phyloP scores from a whole-genome alignment of 2,113 vertebrate species.

The Solenodon paradoxus region DNA sequence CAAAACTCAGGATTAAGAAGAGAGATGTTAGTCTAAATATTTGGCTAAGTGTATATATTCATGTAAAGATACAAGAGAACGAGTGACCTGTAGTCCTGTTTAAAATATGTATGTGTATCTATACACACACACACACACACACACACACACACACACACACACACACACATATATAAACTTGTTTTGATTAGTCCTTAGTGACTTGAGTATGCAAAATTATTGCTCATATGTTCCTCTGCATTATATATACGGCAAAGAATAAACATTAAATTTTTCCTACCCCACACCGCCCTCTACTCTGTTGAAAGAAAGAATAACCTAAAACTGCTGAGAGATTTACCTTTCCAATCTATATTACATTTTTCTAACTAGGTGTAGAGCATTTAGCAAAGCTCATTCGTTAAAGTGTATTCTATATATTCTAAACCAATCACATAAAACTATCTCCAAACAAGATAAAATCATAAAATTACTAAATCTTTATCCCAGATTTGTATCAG shows the following conservation, averaged over 20 bases:
- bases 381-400: not conserved
- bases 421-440: constrained; percentile 17
- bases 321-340: not conserved
- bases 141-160: too few species aligned
- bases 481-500: not conserved
- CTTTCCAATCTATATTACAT: not conserved
- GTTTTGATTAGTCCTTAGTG: not conserved
- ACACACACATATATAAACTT: too few species aligned
- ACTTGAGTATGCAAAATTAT: constrained; percentile 8
- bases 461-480: not conserved
- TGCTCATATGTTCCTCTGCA: not conserved
- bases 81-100: not conserved
- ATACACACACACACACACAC: too few species aligned
- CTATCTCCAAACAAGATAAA: not conserved
- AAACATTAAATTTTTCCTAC: not conserved
- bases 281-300: not conserved
- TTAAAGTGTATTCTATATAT: not conserved
- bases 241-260: not conserved
- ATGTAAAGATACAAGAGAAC: not conserved
- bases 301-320: not conserved
- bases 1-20: constrained; percentile 4
- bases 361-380: not conserved
- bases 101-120: too few species aligned
- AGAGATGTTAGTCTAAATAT: not conserved
- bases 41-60: not conserved